Evolutionary conservation across 2,113 vertebrate genomes (phyloP), one percentile per base, ranked within the genome.

Genomic region (Melanocharis versteri): DNA sequence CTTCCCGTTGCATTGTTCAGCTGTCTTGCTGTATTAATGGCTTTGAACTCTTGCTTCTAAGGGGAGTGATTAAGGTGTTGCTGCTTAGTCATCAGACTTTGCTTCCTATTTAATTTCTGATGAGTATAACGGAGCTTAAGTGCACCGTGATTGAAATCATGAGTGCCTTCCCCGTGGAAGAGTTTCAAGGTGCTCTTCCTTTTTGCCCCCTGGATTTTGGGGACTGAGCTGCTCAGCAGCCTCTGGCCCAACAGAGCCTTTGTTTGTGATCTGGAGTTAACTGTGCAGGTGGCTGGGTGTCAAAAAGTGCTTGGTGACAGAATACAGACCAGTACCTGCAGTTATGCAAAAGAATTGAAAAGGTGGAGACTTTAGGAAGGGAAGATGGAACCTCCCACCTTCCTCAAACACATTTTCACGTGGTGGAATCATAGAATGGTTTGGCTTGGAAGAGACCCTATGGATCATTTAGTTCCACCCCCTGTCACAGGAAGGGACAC

Each of bases 21-120:
- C 92, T 94, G 72, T 48, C 90, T 77, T 33, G 45, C 56, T 58
- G 28, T 76, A 88, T 89, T 83, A 77, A 64, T 92, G 92, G 90
- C 85, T 87, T 73, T 77, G 89, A 89, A 58, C 75, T 27, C 76
- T 15, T 45, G 53, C 89, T 96, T 85, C 64, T 83, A 65, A 91
- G 60, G 50, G 47, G 42, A 48, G 35, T 44, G 78, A 70, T 57
- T 37, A 64, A 80, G 65, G 60, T 64, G 83, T 15, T 90, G 51
- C 64, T 18, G 76, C 92, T 86, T 79, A 68, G 53, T 94, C 83
- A 87, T 78, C 79, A 94, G 33, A 47, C 53, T 96, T 72, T 79
- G 50, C 60, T 87, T 94, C 72, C 68, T 56, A 6, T 72, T 88
- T 94, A 53, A 62, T 64, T 66, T 37, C 44, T 37, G 94, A 75